Conservation (phyloP, 2,888 invertebrate species). For the Amblyjoppa fuscipennis region DNA sequence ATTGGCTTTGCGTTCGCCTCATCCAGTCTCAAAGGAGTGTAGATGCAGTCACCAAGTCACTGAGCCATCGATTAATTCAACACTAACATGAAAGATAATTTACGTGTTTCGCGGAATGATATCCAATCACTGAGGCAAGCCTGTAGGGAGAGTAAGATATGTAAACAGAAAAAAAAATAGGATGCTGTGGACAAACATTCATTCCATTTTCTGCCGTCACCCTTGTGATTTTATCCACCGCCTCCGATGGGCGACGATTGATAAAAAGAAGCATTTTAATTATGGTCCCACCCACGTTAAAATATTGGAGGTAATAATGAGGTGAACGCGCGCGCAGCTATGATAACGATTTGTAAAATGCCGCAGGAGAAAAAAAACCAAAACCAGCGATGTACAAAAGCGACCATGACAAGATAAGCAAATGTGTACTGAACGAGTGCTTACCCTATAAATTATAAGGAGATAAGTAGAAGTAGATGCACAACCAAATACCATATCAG, state of each 20-base stretch:
- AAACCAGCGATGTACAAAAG: constrained; percentile 72
- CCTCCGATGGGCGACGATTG: background rate
- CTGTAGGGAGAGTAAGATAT: constrained; percentile 43
- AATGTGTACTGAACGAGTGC: constrained; percentile 80
- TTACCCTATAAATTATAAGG: constrained; percentile 84
- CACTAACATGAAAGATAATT: constrained; percentile 17
- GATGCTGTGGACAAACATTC: constrained; percentile 22
- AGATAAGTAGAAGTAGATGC: constrained; percentile 79
- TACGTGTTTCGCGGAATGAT: constrained; percentile 10
- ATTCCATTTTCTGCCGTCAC: background rate
- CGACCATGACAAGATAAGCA: constrained; percentile 57
- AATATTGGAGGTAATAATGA: background rate
- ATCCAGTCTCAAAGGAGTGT: constrained; percentile 58
- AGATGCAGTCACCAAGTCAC: constrained; percentile 30
- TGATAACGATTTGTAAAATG: constrained; percentile 27
- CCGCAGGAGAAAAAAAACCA: constrained; percentile 23
- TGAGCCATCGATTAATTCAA: constrained; percentile 35
- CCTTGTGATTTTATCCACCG: background rate
- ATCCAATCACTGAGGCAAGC: constrained; percentile 41
- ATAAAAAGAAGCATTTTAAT: background rate
- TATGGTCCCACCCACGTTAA: background rate
- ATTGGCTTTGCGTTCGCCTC: constrained; percentile 29
- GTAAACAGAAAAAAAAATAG: background rate
- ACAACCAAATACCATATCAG: constrained; percentile 79
- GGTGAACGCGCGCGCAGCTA: background rate